Conservation (phyloP, 2,113 vertebrate genomes). For the Eidolon helvum region DNA sequence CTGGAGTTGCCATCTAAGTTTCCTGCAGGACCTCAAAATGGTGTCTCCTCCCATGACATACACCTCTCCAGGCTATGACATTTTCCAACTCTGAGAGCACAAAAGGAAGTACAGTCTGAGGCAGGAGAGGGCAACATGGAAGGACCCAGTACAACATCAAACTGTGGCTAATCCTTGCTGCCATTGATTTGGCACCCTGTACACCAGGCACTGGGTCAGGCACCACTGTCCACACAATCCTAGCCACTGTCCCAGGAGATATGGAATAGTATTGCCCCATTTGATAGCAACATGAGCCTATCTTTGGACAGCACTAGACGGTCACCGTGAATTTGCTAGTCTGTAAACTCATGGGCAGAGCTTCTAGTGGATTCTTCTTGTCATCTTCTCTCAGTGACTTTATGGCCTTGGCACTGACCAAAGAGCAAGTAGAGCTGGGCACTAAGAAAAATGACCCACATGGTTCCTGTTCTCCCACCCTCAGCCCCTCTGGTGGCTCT, state of each 20-base stretch:
- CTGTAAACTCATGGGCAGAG: neutral
- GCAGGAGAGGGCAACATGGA: neutral
- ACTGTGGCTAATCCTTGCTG: neutral
- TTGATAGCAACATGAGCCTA: neutral
- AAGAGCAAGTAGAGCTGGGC: neutral
- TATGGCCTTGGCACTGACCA: neutral
- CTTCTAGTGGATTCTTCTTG: neutral
- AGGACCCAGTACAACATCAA: neutral
- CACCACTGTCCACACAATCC: neutral
- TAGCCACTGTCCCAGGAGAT: neutral
- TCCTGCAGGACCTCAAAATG: neutral
- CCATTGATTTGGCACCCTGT: neutral
- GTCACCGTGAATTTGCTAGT: neutral
- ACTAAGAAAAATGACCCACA: neutral
- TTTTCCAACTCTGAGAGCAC: neutral
- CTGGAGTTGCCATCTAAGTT: neutral
- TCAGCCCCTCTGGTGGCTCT: neutral
- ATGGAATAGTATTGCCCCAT: neutral
- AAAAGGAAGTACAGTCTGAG: neutral
- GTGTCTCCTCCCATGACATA: neutral
- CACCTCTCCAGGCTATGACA: neutral
- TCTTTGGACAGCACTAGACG: neutral
- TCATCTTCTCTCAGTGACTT: neutral
- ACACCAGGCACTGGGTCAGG: neutral
- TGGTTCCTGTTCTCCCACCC: neutral